A percentile compares a stretch with the other conserved stretches of the same genome.
Conservation (phyloP, 2,113 vertebrate genomes). For the Carassius carassius region DNA sequence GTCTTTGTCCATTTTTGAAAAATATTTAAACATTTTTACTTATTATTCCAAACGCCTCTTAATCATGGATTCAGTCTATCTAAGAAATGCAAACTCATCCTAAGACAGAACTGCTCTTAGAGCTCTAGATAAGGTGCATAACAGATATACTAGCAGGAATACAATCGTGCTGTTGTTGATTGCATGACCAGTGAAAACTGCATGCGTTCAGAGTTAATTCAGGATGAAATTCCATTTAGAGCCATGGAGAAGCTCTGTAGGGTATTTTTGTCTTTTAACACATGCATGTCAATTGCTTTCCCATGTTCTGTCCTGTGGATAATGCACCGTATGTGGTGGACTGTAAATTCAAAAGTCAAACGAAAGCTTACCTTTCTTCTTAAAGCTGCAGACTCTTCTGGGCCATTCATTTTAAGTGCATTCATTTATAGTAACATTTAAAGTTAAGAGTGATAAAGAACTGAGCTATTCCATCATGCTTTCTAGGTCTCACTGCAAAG, state of each 20-base stretch:
- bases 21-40: constrained; percentile 10
- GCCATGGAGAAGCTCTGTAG: not conserved
- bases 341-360: not conserved
- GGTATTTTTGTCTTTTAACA: constrained; percentile 23
- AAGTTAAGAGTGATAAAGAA: not conserved
- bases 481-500: constrained; percentile 9
- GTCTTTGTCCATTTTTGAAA: constrained; percentile 60
- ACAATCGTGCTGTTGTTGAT: constrained; percentile 45
- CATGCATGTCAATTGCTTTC: constrained; percentile 20
- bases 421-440: not conserved
- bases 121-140: not conserved
- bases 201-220: not conserved
- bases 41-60: not conserved
- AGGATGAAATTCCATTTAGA: constrained; percentile 22
- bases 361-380: constrained; percentile 16
- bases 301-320: not conserved
- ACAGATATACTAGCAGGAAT: constrained; percentile 41
- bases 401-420: not conserved
- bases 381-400: not conserved
- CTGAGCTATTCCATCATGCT: not conserved
- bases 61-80: not conserved
- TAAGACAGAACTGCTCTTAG: not conserved
- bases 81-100: constrained; percentile 30
- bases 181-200: constrained; percentile 21
- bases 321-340: not conserved